These are phyloP conservation scores for Zingel zingel DNA, from an alignment of 2,113 vertebrate genomes.

Conservation along the genomic window DNA sequence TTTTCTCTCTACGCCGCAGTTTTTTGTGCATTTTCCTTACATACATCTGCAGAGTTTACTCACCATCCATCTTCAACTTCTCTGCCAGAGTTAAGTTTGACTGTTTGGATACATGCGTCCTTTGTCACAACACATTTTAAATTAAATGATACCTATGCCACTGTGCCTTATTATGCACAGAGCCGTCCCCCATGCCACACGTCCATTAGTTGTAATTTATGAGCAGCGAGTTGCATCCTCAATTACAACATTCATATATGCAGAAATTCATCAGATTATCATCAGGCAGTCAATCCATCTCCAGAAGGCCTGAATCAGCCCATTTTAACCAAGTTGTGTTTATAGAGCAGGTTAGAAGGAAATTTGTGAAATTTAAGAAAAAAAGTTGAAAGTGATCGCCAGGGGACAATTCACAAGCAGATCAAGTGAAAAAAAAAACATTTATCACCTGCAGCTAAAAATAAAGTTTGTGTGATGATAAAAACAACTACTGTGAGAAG, in stretches of 20 bases:
- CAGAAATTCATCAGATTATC: slow-evolving; percentile 75
- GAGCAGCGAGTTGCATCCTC: slow-evolving; percentile 66
- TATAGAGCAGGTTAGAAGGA: slow-evolving; percentile 24
- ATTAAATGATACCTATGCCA: slow-evolving; percentile 79
- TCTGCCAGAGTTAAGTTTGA: slow-evolving; percentile 49
- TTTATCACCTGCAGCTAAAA: slow-evolving; percentile 25
- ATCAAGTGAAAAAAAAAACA: slow-evolving; percentile 25
- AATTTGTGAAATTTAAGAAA: slow-evolving; percentile 46
- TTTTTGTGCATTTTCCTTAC: slow-evolving; percentile 26
- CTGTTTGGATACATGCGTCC: slow-evolving; percentile 58
- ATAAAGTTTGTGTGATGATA: slow-evolving; percentile 24
- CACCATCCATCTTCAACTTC: slow-evolving; percentile 49
- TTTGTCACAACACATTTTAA: slow-evolving; percentile 74
- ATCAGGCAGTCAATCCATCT: slow-evolving; percentile 74
- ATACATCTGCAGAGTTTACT: slow-evolving; percentile 40
- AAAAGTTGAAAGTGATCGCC: slow-evolving; percentile 50
- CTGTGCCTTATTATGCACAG: slow-evolving; percentile 69
- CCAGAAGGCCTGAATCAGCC: slow-evolving; percentile 67
- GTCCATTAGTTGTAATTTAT: slow-evolving; percentile 76
- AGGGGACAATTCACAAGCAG: background rate
- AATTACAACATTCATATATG: slow-evolving; percentile 73
- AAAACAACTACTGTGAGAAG: slow-evolving; percentile 22
- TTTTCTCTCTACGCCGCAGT: background rate
- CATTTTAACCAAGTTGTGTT: slow-evolving; percentile 58
- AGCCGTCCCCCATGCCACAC: slow-evolving; percentile 62